Base-by-base conservation (phyloP, 2,888 invertebrate species). In the Lagria hirta region DNA sequence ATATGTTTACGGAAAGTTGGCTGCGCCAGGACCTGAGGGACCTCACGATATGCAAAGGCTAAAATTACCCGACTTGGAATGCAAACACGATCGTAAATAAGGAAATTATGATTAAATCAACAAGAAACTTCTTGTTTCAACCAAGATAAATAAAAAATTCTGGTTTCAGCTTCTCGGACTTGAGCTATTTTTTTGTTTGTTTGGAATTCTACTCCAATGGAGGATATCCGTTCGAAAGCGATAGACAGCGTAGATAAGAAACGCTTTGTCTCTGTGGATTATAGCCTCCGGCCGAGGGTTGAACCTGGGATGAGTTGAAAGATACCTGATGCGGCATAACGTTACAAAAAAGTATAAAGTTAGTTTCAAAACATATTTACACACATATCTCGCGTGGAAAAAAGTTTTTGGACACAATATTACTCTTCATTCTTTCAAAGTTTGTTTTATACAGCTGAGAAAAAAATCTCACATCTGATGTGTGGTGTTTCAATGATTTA, bases 1-100 rank as follows among this genome's bases (percentile, higher is more conserved):
- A 51, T 49, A 44, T 49, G 48, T 48, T 48, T 48, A 44, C 51
- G 48, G 48, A 51, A 51, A 53, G 51, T 51, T 51, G 52, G 51
- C 46, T 35, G 35, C 35, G 23, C n/a, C n/a, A n/a, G 27, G 21
- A 20, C 13, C 15, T 3, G 24, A 11, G 23, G 23, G 30, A 36
- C n/a, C n/a, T n/a, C n/a, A n/a, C n/a, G n/a, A 8, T 23, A 26
- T 21, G 37, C n/a, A 14, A 17, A 37, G 13, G 33, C 30, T 41
- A 33, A 41, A 41, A 41, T 41, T 33, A 41, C 33, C 41, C 10
- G 6, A 26, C 21, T 8, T 17, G 41, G 41, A 33, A 41, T 41
- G 41, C 41, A 38, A 38, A 38, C 38, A 38, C 28, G 30, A 30
- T 29, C 30, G 30, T 38, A 38, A 30, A 38, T 38, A 16, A 23